Percentiles rank a stretch among this genome's conserved stretches.
phyloP scores from a whole-genome alignment of 2,113 vertebrate genomes.

The Coregonus clupeaformis region DNA sequence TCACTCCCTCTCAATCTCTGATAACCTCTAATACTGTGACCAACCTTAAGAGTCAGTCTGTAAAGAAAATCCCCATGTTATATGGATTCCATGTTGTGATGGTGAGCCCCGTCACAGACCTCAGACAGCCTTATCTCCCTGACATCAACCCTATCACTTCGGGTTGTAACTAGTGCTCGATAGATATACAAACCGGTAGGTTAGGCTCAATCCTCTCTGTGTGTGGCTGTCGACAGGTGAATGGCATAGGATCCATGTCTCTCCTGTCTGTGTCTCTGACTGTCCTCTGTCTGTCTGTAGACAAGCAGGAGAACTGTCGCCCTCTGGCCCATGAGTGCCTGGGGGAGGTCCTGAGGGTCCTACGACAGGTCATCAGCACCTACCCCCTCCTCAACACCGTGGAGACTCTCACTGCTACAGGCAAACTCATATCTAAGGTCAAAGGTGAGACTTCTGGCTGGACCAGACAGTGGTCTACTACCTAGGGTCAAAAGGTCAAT shows the following conservation, averaged over 20 bases:
- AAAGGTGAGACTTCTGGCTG: slow-evolving; percentile 77
- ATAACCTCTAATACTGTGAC: not conserved
- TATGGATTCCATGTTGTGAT: not conserved
- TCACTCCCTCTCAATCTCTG: not conserved
- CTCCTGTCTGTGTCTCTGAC: not conserved
- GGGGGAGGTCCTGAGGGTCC: slow-evolving; percentile 85
- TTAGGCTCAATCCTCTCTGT: not conserved
- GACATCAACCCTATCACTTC: too few species aligned
- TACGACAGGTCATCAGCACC: slow-evolving; percentile 87
- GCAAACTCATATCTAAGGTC: slow-evolving; percentile 92
- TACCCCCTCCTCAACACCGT: slow-evolving; percentile 94
- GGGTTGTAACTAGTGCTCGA: too few species aligned
- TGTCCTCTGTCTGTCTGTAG: slow-evolving; percentile 55
- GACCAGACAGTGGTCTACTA: not conserved
- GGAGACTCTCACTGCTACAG: slow-evolving; percentile 90
- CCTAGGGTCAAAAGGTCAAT: not conserved
- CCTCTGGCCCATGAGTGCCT: slow-evolving; percentile 87
- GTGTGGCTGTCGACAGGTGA: not conserved
- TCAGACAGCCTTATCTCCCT: not conserved
- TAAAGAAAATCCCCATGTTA: too few species aligned
- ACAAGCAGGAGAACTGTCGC: slow-evolving; percentile 79
- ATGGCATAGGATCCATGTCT: not conserved
- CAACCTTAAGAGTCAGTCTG: not conserved
- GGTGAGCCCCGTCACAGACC: not conserved
- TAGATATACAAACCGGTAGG: too few species aligned